These are phyloP conservation scores for Larimichthys crocea DNA, from an alignment of 2,113 vertebrate genomes.

Conservation along the genomic window DNA sequence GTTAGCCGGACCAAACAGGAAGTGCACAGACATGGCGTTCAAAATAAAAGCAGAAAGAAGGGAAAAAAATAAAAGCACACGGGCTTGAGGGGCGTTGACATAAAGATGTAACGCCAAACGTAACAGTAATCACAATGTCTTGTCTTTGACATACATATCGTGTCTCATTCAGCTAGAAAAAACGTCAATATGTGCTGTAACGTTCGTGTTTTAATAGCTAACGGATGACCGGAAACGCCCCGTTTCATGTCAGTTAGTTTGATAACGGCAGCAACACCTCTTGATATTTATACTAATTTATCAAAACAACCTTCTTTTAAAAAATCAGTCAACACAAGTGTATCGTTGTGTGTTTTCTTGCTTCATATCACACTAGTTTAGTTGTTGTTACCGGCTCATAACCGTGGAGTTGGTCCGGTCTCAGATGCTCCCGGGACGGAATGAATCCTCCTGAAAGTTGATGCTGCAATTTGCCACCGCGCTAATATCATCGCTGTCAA, in stretches of 20 bases:
- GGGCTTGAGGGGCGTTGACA: neutral
- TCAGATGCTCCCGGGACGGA: slow-evolving; percentile 30
- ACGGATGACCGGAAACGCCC: slow-evolving; percentile 30
- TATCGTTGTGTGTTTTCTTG: neutral
- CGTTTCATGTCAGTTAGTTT: neutral
- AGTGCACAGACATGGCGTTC: accelerated
- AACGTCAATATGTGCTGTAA: no score
- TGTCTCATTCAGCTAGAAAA: no score
- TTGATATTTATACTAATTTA: slow-evolving; percentile 18
- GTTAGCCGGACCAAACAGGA: slow-evolving; percentile 23
- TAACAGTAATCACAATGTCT: neutral
- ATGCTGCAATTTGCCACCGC: slow-evolving; percentile 54
- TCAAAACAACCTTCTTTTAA: no score
- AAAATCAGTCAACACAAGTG: slow-evolving; percentile 1
- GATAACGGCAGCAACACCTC: slow-evolving; percentile 24
- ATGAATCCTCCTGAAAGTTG: slow-evolving; percentile 53
- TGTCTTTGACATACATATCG: neutral
- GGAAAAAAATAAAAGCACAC: no score
- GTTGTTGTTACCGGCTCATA: neutral
- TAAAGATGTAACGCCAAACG: neutral
- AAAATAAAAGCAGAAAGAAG: slow-evolving; percentile 48
- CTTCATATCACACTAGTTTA: neutral
- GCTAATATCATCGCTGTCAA: slow-evolving; percentile 19
- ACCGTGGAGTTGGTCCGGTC: neutral
- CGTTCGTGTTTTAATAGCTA: neutral